phyloP scores from a whole-genome alignment of 2,888 invertebrate genomes.

The Phyllotreta cruciferae region DNA sequence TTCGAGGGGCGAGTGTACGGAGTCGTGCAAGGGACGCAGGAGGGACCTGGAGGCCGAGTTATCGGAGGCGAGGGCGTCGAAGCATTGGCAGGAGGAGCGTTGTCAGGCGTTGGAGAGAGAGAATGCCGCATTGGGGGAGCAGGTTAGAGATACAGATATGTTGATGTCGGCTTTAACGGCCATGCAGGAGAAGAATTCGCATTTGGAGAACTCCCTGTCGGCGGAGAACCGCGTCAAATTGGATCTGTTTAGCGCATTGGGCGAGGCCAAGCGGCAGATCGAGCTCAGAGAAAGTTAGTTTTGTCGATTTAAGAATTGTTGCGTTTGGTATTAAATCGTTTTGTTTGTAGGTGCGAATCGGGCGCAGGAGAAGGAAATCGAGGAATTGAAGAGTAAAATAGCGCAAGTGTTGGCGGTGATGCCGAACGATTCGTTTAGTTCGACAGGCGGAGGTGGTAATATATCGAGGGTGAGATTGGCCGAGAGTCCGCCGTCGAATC shows the following conservation, averaged over 20 bases:
- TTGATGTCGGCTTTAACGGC: conserved; percentile 80
- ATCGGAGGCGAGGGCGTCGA: conserved; percentile 65
- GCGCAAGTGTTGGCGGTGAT: conserved; percentile 94
- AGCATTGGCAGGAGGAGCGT: conserved; percentile 68
- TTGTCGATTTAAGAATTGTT: conserved; percentile 1
- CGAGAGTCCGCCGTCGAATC: conserved; percentile 58
- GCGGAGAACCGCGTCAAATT: conserved; percentile 98
- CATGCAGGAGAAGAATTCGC: conserved; percentile 89
- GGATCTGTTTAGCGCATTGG: conserved; percentile 96
- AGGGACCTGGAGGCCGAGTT: conserved; percentile 70
- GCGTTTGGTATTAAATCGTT: conserved; percentile 8
- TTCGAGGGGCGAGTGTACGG: conserved; percentile 58
- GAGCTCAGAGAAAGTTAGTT: conserved; percentile 84
- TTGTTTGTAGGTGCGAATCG: conserved; percentile 74
- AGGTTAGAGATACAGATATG: conserved; percentile 72
- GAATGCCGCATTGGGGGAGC: conserved; percentile 55
- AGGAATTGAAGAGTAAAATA: conserved; percentile 87
- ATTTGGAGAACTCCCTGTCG: conserved; percentile 91
- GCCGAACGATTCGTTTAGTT: conserved; percentile 75
- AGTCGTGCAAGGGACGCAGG: conserved; percentile 60
- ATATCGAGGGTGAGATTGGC: conserved; percentile 70
- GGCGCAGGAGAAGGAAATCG: conserved; percentile 89
- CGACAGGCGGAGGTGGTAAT: conserved; percentile 35
- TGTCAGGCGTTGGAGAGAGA: conserved; percentile 66
- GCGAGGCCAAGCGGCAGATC: conserved; percentile 90